Evolutionary conservation across 1,140 invertebrate genomes (phyloP).

Genomic region (Homarus americanus): DNA sequence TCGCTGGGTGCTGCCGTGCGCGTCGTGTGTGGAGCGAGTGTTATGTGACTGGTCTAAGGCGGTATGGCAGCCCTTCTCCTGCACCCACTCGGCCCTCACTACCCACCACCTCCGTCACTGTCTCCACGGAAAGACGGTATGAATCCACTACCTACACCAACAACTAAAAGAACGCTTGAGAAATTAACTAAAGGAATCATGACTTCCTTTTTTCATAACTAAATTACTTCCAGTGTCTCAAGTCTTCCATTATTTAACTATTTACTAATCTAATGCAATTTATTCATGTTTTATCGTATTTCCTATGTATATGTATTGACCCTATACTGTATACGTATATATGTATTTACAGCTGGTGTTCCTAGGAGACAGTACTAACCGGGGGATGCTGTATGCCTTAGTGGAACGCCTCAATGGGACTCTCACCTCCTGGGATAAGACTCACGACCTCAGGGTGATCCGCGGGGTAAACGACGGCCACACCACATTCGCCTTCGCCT

Average conservation of each 20-base stretch:
- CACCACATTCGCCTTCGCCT: slow-evolving; percentile 60
- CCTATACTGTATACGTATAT: no score
- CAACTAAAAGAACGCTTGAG: no score
- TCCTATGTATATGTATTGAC: no score
- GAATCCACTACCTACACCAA: no score
- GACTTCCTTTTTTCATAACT: no score
- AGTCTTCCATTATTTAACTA: no score
- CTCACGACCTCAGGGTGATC: slow-evolving; percentile 46
- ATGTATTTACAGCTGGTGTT: slow-evolving; percentile 61
- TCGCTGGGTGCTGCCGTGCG: slow-evolving; percentile 54
- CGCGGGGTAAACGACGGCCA: slow-evolving; percentile 20
- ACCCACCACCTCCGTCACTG: slow-evolving; percentile 7
- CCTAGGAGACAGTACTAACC: slow-evolving; percentile 56
- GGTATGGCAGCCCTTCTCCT: slow-evolving; percentile 47
- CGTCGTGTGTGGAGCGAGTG: not conserved
- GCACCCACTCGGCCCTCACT: slow-evolving; percentile 17
- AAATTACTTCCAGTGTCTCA: no score
- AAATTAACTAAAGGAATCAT: no score
- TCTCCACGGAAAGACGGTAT: slow-evolving; percentile 44
- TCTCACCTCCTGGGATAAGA: slow-evolving; percentile 57
- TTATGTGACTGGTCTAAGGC: slow-evolving; percentile 43
- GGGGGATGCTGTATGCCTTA: slow-evolving; percentile 57
- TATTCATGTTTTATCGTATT: no score
- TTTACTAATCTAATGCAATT: no score
- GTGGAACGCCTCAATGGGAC: slow-evolving; percentile 46